Evolutionary conservation across 2,797 vertebrate species (phyloP), one percentile per base, ranked within the genome.

Genomic region (Pyrocephalus nanus): DNA sequence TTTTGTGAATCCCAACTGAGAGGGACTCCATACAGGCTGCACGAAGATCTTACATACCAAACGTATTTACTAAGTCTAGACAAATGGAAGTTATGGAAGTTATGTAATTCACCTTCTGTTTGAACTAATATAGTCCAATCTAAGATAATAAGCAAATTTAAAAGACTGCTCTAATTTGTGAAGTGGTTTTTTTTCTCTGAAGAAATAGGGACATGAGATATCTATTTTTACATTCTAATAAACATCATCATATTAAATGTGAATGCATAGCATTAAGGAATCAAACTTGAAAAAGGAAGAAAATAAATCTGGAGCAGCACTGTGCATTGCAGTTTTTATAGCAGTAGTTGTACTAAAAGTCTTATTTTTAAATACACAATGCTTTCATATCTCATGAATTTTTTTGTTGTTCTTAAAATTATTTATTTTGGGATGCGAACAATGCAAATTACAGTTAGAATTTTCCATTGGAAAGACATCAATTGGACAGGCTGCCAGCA

Each of bases 141-240:
- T 54, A 50, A 71, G 57, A 83, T 16, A 38, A 7, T 80, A 70
- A 69, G 34, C 29, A 86, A 79, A 73, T 13, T 34, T 20, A 45
- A 58, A 26, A 48, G 22, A 73, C 8, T 57, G 19, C 25, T 65
- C 8, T 32, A 10, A 80, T 62, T 61, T 62, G 14, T 36, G 19
- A 0, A 8, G 4, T 3, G 40, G 18, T 62, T 48, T 26, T 70
- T n/a, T 4, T 1, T 1, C 17, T 47, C 4, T 9, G 12, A 86
- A 72, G 22, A 81, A 78, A 69, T 8, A 48, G 3, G 48, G 50
- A 38, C 32, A 26, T 3, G 16, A 83, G 11, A 48, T 23, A 78
- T 1, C 2, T 15, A 23, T 7, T 69, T 86, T 50, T 66, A 61
- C 36, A 42, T 54, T 69, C 11, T 36, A 34, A 47, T 40, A 71